Evolutionary conservation across 2,113 vertebrate genomes (phyloP).

Genomic region (Rhinogobius similis): DNA sequence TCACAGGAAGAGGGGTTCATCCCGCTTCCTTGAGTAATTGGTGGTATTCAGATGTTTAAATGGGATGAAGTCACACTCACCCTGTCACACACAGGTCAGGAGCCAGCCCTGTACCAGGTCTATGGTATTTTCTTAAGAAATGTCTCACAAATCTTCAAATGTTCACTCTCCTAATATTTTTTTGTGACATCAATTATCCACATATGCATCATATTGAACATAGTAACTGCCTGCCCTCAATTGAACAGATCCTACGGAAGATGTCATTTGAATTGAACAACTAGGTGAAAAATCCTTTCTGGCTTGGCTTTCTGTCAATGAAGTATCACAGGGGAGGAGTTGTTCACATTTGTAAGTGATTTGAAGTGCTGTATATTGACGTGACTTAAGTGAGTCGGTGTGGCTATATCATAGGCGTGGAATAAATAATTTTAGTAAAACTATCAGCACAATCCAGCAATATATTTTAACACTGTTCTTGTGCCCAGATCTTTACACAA

Average conservation of each 20-base stretch:
- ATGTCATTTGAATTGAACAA: not conserved
- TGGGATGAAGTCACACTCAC: not conserved
- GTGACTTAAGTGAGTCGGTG: not conserved
- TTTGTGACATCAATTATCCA: not conserved
- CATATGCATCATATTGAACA: not conserved
- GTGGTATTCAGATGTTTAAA: not conserved
- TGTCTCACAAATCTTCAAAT: not conserved
- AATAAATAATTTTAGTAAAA: slow-evolving; percentile 58
- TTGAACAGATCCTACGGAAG: not conserved
- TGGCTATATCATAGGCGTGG: slow-evolving; percentile 44
- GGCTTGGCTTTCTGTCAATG: not conserved
- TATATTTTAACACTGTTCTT: slow-evolving; percentile 54
- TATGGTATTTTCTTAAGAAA: not conserved
- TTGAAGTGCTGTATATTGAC: slow-evolving; percentile 13
- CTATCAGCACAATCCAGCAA: slow-evolving; percentile 62
- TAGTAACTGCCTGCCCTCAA: not conserved
- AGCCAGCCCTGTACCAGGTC: not conserved
- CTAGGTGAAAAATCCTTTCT: not conserved
- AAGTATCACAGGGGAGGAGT: not conserved
- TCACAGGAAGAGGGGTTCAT: slow-evolving; percentile 53
- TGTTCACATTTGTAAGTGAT: not conserved
- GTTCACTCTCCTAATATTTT: not conserved
- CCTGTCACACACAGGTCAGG: not conserved
- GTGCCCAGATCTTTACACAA: slow-evolving; percentile 55
- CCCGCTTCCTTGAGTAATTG: slow-evolving; percentile 42